phyloP scores from a whole-genome alignment of 2,113 vertebrate genomes.

The Salvator merianae region DNA sequence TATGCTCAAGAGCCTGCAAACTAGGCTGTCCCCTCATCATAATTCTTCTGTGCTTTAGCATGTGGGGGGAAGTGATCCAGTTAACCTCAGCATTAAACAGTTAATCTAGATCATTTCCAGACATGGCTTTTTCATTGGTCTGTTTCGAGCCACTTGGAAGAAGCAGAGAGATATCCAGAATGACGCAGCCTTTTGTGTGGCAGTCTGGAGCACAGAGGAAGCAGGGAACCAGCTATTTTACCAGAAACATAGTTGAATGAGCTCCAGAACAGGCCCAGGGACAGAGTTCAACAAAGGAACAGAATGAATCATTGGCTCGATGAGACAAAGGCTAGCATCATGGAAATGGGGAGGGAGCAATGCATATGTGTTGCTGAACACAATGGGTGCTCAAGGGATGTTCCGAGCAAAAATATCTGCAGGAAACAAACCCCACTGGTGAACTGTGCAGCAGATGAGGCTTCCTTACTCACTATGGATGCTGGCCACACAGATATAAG shows the following conservation, averaged over 20 bases:
- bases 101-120: too few species aligned
- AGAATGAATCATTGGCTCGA: conserved; percentile 75
- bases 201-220: too few species aligned
- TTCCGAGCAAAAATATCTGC: neutral
- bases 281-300: conserved; percentile 74
- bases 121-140: conserved; percentile 32
- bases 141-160: conserved; percentile 45
- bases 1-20: too few species aligned
- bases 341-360: neutral
- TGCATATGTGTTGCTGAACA: neutral
- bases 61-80: conserved; percentile 40
- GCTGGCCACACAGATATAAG: too few species aligned
- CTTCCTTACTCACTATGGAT: too few species aligned
- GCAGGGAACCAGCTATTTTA: conserved; percentile 52
- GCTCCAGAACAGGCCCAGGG: conserved; percentile 70
- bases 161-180: conserved; percentile 27
- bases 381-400: neutral
- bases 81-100: too few species aligned
- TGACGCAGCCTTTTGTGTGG: conserved; percentile 56
- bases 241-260: conserved; percentile 65
- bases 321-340: conserved; percentile 73
- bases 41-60: too few species aligned
- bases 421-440: neutral
- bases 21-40: too few species aligned
- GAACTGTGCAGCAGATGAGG: too few species aligned